Evolutionary conservation across 2,797 vertebrate genomes (phyloP).

Genomic region (Notamacropus eugenii): DNA sequence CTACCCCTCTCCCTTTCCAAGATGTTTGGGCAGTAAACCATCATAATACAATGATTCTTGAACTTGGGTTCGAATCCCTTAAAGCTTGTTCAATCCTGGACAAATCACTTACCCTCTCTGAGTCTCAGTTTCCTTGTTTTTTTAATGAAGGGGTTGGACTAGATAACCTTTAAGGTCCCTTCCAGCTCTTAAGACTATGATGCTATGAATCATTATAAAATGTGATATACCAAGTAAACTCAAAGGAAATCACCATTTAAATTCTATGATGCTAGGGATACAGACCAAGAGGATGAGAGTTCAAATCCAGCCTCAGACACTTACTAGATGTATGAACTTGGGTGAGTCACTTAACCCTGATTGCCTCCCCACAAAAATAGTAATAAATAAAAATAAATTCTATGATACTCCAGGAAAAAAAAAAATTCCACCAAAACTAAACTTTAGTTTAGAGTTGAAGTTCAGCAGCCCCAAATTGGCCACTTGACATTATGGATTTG

Average conservation of each 20-base stretch:
- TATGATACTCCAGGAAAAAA: constrained; percentile 23
- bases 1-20: constrained; percentile 59
- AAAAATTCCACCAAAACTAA: not conserved
- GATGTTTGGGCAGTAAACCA: constrained; percentile 22
- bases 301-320: not conserved
- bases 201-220: not conserved
- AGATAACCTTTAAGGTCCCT: not conserved
- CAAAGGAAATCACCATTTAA: not conserved
- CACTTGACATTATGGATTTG: not conserved
- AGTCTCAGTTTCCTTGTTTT: not conserved
- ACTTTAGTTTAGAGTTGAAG: not conserved
- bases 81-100: not conserved
- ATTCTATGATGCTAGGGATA: not conserved
- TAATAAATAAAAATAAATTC: constrained; percentile 68
- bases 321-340: not conserved
- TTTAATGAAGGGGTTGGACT: not conserved
- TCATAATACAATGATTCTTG: not conserved
- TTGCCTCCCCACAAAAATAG: constrained; percentile 39
- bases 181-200: not conserved
- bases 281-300: not conserved
- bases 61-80: not conserved
- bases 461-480: constrained; percentile 1
- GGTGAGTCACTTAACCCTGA: not conserved
- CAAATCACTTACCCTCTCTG: not conserved
- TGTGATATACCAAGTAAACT: not conserved